These are phyloP conservation scores for Ploceus nigricollis DNA, from an alignment of 2,113 vertebrate species.

Conservation along the genomic window DNA sequence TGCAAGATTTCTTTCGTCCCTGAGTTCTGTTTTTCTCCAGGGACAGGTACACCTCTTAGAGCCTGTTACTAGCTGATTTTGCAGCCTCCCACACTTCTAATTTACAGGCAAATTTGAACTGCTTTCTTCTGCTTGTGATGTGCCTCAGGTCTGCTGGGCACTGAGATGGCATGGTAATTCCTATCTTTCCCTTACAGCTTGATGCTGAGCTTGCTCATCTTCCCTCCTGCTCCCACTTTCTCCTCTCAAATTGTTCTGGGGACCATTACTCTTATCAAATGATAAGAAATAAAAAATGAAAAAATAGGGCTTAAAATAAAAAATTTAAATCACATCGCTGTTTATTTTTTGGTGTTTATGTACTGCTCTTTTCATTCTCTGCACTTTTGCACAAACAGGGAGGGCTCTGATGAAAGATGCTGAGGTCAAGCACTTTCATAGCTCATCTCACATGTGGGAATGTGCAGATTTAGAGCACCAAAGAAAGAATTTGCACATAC, in stretches of 20 bases:
- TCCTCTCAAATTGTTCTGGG: not conserved
- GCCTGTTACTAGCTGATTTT: not conserved
- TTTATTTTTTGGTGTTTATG: not conserved
- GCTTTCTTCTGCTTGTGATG: not conserved
- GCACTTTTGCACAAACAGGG: not conserved
- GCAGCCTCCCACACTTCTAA: not conserved
- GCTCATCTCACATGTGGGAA: not conserved
- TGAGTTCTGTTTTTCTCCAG: not conserved
- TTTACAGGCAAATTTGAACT: not conserved
- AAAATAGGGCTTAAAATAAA: not conserved
- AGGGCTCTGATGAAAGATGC: not conserved
- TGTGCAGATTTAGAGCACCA: not conserved
- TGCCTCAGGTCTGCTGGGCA: constrained; percentile 4
- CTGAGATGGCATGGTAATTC: not conserved
- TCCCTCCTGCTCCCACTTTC: not conserved
- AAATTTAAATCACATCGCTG: not conserved
- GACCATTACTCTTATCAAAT: not conserved
- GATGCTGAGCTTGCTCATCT: not conserved
- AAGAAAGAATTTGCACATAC: not conserved
- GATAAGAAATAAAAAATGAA: not conserved
- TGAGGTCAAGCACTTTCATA: not conserved
- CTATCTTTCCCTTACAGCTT: not conserved
- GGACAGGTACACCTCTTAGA: not conserved
- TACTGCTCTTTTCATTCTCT: not conserved
- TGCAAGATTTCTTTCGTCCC: not conserved